Evolutionary conservation across 2,113 vertebrate species (phyloP), one percentile per base, ranked within the genome.

Genomic region (Reinhardtius hippoglossoides): DNA sequence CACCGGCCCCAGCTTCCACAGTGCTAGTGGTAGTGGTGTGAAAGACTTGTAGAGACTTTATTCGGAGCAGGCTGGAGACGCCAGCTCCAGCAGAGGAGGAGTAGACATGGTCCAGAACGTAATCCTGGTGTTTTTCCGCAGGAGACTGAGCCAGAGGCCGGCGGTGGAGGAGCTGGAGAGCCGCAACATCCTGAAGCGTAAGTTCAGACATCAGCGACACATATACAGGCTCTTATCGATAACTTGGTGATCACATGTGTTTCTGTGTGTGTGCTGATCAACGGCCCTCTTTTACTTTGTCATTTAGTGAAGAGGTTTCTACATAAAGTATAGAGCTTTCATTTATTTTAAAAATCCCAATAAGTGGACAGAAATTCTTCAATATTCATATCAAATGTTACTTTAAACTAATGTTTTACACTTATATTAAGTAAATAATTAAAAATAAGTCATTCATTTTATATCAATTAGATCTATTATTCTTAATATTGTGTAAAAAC

Each of bases 151-250:
- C 95, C 98, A 99, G 92, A 95, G 98, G 89, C 98, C 98, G 3
- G 97, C 96, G 0, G 96, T 97, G 88, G 98, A 99, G 86, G 98
- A 99, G 90, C 95, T 99, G 88, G 98, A 99, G 95, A 96, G 97
- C 87, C 95, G 98, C 42, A 99, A 99, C 90, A 99, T 99, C 84
- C 84, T 99, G 62, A 99, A 99, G 89, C 97, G 98, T 99, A 82
- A 99, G 98, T 98, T 5, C 27, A 31, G 31, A 7, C 6, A 6
- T 31, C 31, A 31, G 31, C 6, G 5, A 7, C 6, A 31, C 31
- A 2, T 31, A 5, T 16, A 6, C 3, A n/a, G 48, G 18, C 20
- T 56, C 5, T 46, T 26, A 62, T 64, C 21, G 12, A 7, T 24
- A 24, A 2, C 54, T 21, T 23, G 1, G 10, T 24, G 3, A 14